A percentile compares a stretch with the other conserved stretches of the same genome.
Conservation (phyloP, 2,797 vertebrate species). For the Gymnoscopelus braueri region DNA sequence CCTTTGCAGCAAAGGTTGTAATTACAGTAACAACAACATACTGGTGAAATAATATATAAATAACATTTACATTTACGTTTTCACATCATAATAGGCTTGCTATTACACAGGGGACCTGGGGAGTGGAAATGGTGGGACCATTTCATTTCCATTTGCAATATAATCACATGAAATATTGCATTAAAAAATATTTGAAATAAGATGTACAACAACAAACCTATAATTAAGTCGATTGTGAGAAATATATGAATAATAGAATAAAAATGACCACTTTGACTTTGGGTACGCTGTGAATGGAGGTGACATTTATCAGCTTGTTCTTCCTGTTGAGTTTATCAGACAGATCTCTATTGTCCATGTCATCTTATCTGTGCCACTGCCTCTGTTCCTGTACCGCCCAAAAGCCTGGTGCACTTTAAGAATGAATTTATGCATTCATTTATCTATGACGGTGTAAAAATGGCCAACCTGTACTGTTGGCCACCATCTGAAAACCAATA, state of each 20-base stretch:
- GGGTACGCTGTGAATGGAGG: constrained; percentile 33
- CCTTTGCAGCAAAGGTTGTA: constrained; percentile 32
- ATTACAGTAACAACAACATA: constrained; percentile 14
- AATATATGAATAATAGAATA: constrained; percentile 12
- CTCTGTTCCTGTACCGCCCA: constrained; percentile 33
- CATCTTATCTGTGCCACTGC: constrained; percentile 50
- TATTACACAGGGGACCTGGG: constrained; percentile 16
- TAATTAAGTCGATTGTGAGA: constrained; percentile 20
- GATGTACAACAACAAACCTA: constrained; percentile 26
- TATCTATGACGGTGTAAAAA: too few species aligned
- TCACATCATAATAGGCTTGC: not conserved
- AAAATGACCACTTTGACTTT: constrained; percentile 21
- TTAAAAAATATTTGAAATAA: constrained; percentile 27
- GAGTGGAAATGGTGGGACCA: not conserved
- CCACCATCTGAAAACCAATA: constrained; percentile 39
- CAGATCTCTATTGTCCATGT: constrained; percentile 52
- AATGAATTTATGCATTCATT: too few species aligned
- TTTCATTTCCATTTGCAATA: constrained; percentile 17
- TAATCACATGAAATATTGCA: constrained; percentile 37
- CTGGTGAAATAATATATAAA: not conserved
- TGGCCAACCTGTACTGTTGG: not conserved
- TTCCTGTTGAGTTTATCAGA: constrained; percentile 49
- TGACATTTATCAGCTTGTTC: constrained; percentile 47
- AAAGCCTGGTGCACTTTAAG: constrained; percentile 1
- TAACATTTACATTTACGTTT: constrained; percentile 36